These are phyloP conservation scores for Agrotis exclamationis DNA, from an alignment of 2,888 invertebrate species.

Conservation along the genomic window DNA sequence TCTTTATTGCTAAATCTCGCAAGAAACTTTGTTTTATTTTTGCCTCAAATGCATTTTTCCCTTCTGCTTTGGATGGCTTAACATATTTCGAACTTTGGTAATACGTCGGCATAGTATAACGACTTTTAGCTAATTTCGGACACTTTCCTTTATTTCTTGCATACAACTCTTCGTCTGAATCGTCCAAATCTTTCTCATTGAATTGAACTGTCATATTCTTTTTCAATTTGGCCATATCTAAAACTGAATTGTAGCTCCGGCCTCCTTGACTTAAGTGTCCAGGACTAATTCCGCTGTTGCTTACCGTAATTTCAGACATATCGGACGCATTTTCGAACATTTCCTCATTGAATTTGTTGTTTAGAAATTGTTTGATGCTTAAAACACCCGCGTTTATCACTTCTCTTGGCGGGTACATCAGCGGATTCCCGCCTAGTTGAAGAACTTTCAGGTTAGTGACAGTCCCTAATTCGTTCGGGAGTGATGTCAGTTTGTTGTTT, in stretches of 20 bases:
- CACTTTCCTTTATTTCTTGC: slow-evolving; percentile 80
- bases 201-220: slow-evolving; percentile 77
- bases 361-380: slow-evolving; percentile 79
- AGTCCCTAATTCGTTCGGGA: slow-evolving; percentile 93
- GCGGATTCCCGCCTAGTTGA: slow-evolving; percentile 92
- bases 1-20: slow-evolving; percentile 89
- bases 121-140: slow-evolving; percentile 81
- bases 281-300: slow-evolving; percentile 62
- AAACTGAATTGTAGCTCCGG: slow-evolving; percentile 84
- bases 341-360: slow-evolving; percentile 78
- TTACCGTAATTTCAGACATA: slow-evolving; percentile 72
- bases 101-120: slow-evolving; percentile 82
- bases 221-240: slow-evolving; percentile 74
- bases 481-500: slow-evolving; percentile 90
- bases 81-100: slow-evolving; percentile 86
- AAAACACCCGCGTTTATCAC: slow-evolving; percentile 89
- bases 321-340: slow-evolving; percentile 79
- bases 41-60: slow-evolving; percentile 72
- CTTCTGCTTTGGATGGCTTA: slow-evolving; percentile 69
- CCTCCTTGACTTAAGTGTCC: slow-evolving; percentile 71
- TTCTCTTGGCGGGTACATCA: slow-evolving; percentile 90
- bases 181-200: slow-evolving; percentile 78
- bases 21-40: slow-evolving; percentile 84
- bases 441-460: slow-evolving; percentile 91
- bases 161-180: slow-evolving; percentile 75